Evolutionary conservation across 2,888 invertebrate species (phyloP).

Genomic region (Tetramorium bicarinatum): DNA sequence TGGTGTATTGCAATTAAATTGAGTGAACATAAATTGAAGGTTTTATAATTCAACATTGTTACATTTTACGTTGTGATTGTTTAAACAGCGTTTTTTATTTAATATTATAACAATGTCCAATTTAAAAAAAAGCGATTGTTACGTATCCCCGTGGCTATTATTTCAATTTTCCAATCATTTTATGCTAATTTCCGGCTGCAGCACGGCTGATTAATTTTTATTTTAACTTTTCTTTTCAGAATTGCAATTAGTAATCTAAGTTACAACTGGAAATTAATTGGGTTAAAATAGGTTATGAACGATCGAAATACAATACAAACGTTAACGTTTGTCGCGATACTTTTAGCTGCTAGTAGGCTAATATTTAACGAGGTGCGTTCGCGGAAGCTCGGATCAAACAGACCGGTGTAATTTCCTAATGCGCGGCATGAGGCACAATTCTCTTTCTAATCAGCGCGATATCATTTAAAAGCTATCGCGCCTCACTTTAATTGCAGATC

Average conservation of each 20-base stretch:
- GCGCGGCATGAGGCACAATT: not conserved
- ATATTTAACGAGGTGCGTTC: conserved; percentile 29
- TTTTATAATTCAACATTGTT: not conserved
- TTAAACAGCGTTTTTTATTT: conserved; percentile 7
- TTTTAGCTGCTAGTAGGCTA: conserved; percentile 5
- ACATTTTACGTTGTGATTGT: not conserved
- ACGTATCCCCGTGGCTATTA: not conserved
- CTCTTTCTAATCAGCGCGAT: conserved; percentile 48
- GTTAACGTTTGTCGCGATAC: not conserved
- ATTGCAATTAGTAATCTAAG: not conserved
- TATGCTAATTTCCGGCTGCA: conserved; percentile 11
- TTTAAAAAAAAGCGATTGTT: not conserved
- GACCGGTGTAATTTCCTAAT: conserved; percentile 42
- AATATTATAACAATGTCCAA: not conserved
- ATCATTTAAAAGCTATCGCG: conserved; percentile 44
- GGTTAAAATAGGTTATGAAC: not conserved
- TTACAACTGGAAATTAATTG: conserved; percentile 25
- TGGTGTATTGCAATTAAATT: not conserved
- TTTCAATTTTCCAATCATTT: conserved; percentile 6
- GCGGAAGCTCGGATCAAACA: conserved; percentile 29
- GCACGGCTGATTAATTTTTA: not conserved
- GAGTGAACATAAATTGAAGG: not conserved
- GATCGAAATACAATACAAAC: not conserved
- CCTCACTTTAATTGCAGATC: conserved; percentile 37
- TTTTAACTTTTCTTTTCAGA: not conserved